Evolutionary conservation across 1,140 invertebrate species (phyloP).

Genomic region (Branchinecta lindahli): DNA sequence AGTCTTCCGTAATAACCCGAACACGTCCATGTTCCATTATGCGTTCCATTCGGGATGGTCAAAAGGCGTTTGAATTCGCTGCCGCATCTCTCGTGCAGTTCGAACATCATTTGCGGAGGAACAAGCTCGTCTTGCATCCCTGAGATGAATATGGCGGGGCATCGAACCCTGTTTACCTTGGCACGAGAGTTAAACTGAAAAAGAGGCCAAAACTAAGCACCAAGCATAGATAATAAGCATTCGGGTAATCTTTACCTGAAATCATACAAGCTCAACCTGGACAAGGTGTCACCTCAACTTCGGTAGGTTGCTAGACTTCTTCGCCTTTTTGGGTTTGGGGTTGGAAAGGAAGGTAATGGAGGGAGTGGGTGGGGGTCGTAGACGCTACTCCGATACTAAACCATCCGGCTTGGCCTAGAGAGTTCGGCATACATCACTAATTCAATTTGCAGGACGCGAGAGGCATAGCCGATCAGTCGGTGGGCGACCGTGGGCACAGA

Average conservation of each 20-base stretch:
- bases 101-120: conserved; percentile 66
- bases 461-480: no score
- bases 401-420: no score
- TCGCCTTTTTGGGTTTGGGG: no score
- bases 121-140: conserved; percentile 67
- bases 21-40: conserved; percentile 72
- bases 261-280: conserved; percentile 10
- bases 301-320: no score
- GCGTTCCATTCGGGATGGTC: conserved; percentile 52
- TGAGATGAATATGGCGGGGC: conserved; percentile 60
- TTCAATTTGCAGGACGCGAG: no score
- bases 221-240: background rate
- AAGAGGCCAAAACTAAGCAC: conserved; percentile 22
- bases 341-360: no score
- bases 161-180: conserved; percentile 47
- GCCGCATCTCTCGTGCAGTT: conserved; percentile 50
- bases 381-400: no score
- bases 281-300: no score
- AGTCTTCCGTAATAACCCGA: conserved; percentile 44
- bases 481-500: no score
- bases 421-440: no score
- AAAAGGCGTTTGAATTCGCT: conserved; percentile 51
- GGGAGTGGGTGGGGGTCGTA: no score
- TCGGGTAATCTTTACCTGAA: background rate
- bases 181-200: conserved; percentile 51